These are phyloP conservation scores for Ianthella basta DNA, from an alignment of 37 sponge, comb jelly and placozoan genomes.

Conservation along the genomic window DNA sequence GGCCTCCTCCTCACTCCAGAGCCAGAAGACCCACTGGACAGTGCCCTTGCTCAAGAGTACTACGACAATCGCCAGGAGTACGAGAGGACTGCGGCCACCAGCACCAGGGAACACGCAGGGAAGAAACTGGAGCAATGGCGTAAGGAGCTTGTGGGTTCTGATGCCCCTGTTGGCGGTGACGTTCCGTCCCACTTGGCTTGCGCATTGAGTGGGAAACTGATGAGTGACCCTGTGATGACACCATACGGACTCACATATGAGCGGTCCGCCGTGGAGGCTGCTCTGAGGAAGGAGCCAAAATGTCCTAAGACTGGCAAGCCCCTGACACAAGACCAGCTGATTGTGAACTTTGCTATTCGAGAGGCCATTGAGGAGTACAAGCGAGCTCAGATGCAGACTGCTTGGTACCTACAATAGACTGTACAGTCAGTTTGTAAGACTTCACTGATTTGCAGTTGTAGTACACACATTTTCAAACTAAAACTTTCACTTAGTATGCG, in stretches of 20 bases:
- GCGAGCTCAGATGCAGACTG: no score
- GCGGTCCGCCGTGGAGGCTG: constrained; percentile 21
- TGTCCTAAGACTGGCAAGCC: constrained; percentile 38
- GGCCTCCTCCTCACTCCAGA: constrained; percentile 41
- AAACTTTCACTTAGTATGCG: no score
- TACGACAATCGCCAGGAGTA: constrained; percentile 17
- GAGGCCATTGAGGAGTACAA: neutral
- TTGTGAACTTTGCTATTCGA: neutral
- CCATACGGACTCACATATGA: constrained; percentile 36
- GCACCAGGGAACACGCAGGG: constrained; percentile 16
- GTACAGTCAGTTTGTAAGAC: no score
- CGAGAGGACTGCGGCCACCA: constrained; percentile 18
- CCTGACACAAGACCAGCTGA: constrained; percentile 20
- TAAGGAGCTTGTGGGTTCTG: constrained; percentile 27
- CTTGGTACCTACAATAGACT: no score
- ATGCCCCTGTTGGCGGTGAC: neutral
- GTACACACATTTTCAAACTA: no score
- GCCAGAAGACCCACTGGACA: constrained; percentile 49
- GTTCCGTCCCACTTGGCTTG: constrained; percentile 20
- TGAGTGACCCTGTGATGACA: constrained; percentile 40
- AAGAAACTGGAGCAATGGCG: constrained; percentile 31
- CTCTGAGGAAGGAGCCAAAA: neutral
- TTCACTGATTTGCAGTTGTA: no score
- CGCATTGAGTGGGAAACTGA: constrained; percentile 28
- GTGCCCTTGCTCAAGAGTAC: constrained; percentile 44